Conservation (phyloP, 2,888 invertebrate species). For the Eristalis tenax region DNA sequence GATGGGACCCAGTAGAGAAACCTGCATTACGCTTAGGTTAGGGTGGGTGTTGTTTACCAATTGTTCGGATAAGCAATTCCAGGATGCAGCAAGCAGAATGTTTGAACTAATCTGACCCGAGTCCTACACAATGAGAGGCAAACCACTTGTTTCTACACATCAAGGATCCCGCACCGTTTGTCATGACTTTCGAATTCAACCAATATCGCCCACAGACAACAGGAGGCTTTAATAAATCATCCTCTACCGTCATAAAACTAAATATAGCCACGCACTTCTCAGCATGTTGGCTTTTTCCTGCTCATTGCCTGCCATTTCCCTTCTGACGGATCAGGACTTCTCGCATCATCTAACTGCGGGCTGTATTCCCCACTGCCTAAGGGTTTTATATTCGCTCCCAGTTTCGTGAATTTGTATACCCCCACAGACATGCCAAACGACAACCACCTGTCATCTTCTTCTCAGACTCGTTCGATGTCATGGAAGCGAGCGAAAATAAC, state of each 20-base stretch:
- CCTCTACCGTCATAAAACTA: background rate
- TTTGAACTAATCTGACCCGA: too few relatives aligned
- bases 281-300: background rate
- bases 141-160: too few relatives aligned
- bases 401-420: background rate
- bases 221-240: background rate
- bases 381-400: background rate
- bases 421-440: background rate
- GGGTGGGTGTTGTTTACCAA: too few relatives aligned
- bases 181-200: background rate
- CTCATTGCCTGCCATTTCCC: background rate
- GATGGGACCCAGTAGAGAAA: too few relatives aligned
- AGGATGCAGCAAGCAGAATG: too few relatives aligned
- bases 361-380: background rate
- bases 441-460: background rate
- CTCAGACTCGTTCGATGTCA: background rate
- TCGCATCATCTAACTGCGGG: background rate
- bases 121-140: too few relatives aligned
- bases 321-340: background rate
- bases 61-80: too few relatives aligned
- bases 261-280: background rate
- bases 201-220: background rate
- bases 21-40: too few relatives aligned
- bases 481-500: background rate
- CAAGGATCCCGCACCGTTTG: too few relatives aligned